Evolutionary conservation across 2,113 vertebrate genomes (phyloP).

Genomic region (Coreoperca whiteheadi): DNA sequence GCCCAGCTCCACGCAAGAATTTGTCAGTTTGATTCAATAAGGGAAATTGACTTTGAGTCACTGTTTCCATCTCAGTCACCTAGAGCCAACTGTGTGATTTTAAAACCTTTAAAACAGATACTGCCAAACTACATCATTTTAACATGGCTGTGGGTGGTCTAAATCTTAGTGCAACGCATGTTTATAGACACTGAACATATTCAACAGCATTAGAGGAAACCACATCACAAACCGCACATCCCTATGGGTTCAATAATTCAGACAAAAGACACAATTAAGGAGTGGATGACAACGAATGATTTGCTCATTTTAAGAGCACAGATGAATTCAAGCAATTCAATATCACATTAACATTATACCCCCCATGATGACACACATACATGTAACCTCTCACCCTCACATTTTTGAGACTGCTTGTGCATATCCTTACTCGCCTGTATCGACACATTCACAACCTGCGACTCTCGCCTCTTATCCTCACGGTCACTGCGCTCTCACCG

Average conservation of each 20-base stretch:
- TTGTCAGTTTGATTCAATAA: slow-evolving; percentile 29
- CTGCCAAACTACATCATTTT: neutral
- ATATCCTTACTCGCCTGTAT: neutral
- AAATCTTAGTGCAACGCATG: neutral
- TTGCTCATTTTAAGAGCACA: neutral
- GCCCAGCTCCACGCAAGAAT: neutral
- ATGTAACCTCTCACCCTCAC: neutral
- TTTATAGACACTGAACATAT: neutral
- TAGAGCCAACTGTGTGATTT: slow-evolving; percentile 4
- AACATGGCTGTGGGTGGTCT: neutral
- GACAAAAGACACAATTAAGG: neutral
- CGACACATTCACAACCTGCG: neutral
- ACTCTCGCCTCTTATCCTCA: neutral
- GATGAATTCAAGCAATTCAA: neutral
- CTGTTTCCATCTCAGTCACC: slow-evolving; percentile 3
- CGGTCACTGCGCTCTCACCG: neutral
- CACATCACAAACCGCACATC: neutral
- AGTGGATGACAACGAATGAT: neutral
- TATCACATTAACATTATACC: neutral
- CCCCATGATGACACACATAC: neutral
- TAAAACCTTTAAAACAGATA: neutral
- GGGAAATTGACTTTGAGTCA: slow-evolving; percentile 16
- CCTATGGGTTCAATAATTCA: neutral
- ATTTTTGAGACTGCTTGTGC: neutral
- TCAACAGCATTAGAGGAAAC: neutral